Evolutionary conservation across 2,797 vertebrate species (phyloP), one percentile per base, ranked within the genome.

Genomic region (Bradypus variegatus): DNA sequence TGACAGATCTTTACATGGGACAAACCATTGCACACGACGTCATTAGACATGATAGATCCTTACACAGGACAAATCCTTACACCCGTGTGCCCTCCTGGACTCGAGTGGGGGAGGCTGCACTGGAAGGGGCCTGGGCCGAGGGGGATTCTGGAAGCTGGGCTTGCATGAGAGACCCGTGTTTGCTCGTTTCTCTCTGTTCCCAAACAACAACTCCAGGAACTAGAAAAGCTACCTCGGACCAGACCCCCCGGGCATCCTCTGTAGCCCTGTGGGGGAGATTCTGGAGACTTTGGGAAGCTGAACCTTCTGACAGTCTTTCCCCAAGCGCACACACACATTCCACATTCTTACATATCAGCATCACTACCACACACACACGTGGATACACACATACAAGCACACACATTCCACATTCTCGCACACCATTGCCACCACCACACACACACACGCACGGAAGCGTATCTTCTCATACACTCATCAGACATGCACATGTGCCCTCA

Each of bases 21-120:
- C 41, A 45, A 45, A 45, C 41, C 41, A 45, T 45, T 45, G 4
- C 41, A 45, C 41, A 8, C 41, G 4, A 45, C 41, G 8, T 45
- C 41, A 5, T 45, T 45, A 4, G 41, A 45, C 41, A 45, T 8
- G 41, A 45, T 8, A 4, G 41, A 45, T 45, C 41, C 41, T 45
- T 45, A 45, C 41, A 45, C 41, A 8, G 41, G 41, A 45, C 41
- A 45, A 45, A 45, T 18, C 55, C 18, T 19, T 19, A 18, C 55
- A 55, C 55, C 6, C 55, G 55, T 19, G 55, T 55, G 55, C 55
- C 53, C 55, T 16, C 8, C 50, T 21, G 58, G 21, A 8, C 58
- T 23, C 7, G 16, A 21, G 2, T 6, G 16, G 27, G 12, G 38
- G 33, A 36, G 27, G 36, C 2, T 0, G 1, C 25, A 41, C 55